Evolutionary conservation across 1,140 invertebrate species (phyloP).

Genomic region (Hyles vespertilio): DNA sequence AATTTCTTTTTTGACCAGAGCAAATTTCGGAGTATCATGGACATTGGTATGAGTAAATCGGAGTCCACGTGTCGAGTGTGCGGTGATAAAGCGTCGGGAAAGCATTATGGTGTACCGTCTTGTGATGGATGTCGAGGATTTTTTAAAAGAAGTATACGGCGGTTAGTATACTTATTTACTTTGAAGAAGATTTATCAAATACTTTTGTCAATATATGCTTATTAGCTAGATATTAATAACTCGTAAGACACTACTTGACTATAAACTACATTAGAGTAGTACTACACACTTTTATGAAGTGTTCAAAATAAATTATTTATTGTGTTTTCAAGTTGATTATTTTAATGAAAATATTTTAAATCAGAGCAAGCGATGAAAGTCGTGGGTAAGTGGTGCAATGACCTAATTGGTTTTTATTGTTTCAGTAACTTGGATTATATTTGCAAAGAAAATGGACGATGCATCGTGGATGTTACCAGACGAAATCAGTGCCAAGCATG

Average conservation of each 20-base stretch:
- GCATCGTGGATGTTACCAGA: conserved; percentile 93
- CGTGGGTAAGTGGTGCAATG: no score
- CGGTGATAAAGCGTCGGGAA: conserved; percentile 94
- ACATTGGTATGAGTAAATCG: conserved; percentile 30
- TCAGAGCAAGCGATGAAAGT: no score
- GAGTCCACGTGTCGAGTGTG: conserved; percentile 83
- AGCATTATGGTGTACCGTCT: conserved; percentile 90
- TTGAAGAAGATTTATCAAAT: no score
- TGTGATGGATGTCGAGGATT: conserved; percentile 95
- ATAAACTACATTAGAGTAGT: no score
- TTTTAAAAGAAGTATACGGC: conserved; percentile 92
- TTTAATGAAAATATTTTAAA: no score
- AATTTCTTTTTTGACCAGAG: no score
- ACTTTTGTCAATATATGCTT: no score
- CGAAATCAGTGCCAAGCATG: conserved; percentile 97
- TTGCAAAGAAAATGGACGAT: conserved; percentile 93
- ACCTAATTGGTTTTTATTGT: conserved; percentile 13
- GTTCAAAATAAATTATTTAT: no score
- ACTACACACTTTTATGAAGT: no score
- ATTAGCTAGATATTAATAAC: no score
- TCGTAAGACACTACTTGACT: no score
- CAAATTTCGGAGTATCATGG: conserved; percentile 25
- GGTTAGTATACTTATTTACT: conserved; percentile 65
- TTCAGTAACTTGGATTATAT: conserved; percentile 92
- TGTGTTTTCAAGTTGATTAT: no score